These are phyloP conservation scores for Eumaeus atala DNA, from an alignment of 1,140 invertebrate genomes.

Conservation along the genomic window DNA sequence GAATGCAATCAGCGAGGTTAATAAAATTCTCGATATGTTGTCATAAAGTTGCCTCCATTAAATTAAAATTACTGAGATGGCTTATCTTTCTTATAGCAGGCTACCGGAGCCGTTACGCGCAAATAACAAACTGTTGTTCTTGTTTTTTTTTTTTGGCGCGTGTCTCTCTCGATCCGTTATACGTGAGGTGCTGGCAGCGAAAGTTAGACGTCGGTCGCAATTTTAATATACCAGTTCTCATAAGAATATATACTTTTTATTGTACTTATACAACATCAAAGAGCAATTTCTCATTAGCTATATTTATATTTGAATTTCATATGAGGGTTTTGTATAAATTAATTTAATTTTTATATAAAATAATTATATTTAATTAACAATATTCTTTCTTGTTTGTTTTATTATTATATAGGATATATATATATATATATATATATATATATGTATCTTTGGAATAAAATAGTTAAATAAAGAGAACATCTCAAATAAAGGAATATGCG, in stretches of 20 bases:
- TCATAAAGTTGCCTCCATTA: conserved; percentile 47
- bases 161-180: conserved; percentile 63
- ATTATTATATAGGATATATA: too few species aligned
- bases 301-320: too few species aligned
- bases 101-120: conserved; percentile 51
- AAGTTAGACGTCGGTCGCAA: conserved; percentile 63
- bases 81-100: conserved; percentile 41
- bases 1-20: conserved; percentile 8
- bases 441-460: too few species aligned
- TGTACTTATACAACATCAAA: too few species aligned
- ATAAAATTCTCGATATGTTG: conserved; percentile 29
- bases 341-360: too few species aligned
- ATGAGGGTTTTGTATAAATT: too few species aligned
- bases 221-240: conserved; percentile 59
- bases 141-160: conserved; percentile 67
- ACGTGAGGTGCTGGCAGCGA: conserved; percentile 52
- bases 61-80: conserved; percentile 52
- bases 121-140: conserved; percentile 61
- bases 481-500: too few species aligned
- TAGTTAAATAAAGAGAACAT: too few species aligned
- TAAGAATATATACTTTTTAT: conserved; percentile 16
- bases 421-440: too few species aligned
- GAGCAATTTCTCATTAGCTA: too few species aligned
- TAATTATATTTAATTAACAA: too few species aligned
- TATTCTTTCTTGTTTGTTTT: too few species aligned